Conservation (phyloP, 2,797 vertebrate genomes). For the Scomberomorus guttatus region DNA sequence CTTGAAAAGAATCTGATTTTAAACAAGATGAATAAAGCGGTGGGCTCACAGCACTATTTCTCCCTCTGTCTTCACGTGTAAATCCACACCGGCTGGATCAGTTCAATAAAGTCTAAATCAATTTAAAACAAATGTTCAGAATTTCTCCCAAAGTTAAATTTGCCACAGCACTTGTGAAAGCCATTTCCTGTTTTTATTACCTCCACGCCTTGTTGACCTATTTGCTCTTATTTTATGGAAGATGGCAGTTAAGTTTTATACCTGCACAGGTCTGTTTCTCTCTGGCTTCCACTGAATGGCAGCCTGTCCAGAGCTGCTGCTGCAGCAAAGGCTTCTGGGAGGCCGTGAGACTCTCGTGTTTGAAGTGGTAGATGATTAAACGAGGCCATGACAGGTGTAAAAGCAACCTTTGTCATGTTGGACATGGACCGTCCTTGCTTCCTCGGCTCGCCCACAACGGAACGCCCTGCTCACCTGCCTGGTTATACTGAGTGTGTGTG, state of each 20-base stretch:
- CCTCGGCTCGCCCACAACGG: constrained; percentile 69
- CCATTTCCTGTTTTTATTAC: constrained; percentile 58
- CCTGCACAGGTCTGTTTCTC: constrained; percentile 38
- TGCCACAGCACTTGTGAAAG: constrained; percentile 20
- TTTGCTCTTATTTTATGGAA: constrained; percentile 77
- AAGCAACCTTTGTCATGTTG: constrained; percentile 98
- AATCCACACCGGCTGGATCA: not conserved
- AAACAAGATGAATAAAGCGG: not conserved
- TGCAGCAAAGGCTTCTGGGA: constrained; percentile 80
- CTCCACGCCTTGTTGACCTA: constrained; percentile 35
- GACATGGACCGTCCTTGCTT: constrained; percentile 84
- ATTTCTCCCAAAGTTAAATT: not conserved
- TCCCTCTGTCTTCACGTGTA: not conserved
- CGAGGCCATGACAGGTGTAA: constrained; percentile 94
- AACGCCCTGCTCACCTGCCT: constrained; percentile 78
- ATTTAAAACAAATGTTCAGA: not conserved
- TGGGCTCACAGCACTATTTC: not conserved
- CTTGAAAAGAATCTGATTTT: not conserved
- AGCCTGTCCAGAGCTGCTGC: constrained; percentile 46
- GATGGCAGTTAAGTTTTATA: constrained; percentile 71
- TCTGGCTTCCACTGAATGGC: constrained; percentile 39
- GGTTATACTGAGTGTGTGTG: constrained; percentile 32
- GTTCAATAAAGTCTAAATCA: not conserved
- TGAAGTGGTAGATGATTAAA: constrained; percentile 99
- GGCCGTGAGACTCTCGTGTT: constrained; percentile 85